A percentile compares a stretch with the other conserved stretches of the same genome.
These are phyloP conservation scores for Choristoneura rosaceana DNA, from an alignment of 2,888 invertebrate species.

Conservation along the genomic window DNA sequence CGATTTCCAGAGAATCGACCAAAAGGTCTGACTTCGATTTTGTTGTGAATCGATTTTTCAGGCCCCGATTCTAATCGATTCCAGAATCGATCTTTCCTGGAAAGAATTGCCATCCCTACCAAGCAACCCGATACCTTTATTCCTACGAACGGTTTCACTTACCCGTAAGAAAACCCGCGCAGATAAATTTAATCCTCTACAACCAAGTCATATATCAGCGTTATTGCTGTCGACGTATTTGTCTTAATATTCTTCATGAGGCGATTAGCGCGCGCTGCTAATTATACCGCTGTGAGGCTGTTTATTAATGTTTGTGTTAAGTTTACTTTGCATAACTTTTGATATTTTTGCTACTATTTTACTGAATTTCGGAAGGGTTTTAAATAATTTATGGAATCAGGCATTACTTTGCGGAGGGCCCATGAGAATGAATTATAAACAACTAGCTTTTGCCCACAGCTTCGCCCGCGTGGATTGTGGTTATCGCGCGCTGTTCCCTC, in stretches of 20 bases:
- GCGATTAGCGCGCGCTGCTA: slow-evolving; percentile 36
- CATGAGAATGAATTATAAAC: too few species aligned
- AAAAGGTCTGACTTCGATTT: too few species aligned
- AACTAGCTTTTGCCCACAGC: too few species aligned
- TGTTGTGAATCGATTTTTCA: too few species aligned
- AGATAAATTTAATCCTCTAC: slow-evolving; percentile 29
- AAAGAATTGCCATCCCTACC: background rate
- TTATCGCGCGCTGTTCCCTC: too few species aligned
- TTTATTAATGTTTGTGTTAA: slow-evolving; percentile 2
- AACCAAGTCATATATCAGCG: slow-evolving; percentile 32
- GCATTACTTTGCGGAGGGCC: too few species aligned
- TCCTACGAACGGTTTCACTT: background rate
- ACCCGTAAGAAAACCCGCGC: slow-evolving; percentile 1
- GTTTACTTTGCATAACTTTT: slow-evolving; percentile 1
- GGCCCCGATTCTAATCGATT: too few species aligned
- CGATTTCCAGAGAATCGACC: too few species aligned
- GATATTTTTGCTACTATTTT: background rate
- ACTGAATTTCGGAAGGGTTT: too few species aligned
- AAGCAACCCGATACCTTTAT: background rate
- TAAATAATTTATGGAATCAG: too few species aligned
- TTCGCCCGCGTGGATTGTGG: too few species aligned
- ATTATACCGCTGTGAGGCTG: slow-evolving; percentile 15
- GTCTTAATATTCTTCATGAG: slow-evolving; percentile 38
- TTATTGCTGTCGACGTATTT: slow-evolving; percentile 33
- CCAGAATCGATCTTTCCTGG: too few species aligned